Evolutionary conservation across 2,888 invertebrate species (phyloP).

Genomic region (Polymixis lichenea): DNA sequence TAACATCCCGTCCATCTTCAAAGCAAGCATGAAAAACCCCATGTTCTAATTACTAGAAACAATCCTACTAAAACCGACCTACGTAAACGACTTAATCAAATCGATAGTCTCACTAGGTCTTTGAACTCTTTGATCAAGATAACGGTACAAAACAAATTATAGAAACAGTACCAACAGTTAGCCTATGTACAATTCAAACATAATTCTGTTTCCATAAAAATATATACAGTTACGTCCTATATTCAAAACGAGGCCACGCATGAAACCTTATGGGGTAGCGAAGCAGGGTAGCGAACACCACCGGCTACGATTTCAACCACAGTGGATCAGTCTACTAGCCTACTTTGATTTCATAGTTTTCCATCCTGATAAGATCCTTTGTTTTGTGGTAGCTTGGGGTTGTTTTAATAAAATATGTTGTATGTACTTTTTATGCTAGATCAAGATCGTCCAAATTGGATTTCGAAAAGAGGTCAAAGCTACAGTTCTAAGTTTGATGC

Average conservation of each 20-base stretch:
- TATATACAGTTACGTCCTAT: constrained; percentile 17
- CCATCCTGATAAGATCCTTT: constrained; percentile 24
- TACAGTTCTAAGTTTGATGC: background rate
- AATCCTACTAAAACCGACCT: background rate
- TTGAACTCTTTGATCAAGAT: background rate
- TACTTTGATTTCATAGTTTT: constrained; percentile 39
- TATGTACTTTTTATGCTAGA: background rate
- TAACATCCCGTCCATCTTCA: background rate
- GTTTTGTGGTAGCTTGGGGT: constrained; percentile 4
- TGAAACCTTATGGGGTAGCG: constrained; percentile 25
- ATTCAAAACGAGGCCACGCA: constrained; percentile 27
- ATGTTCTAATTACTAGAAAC: too few species aligned
- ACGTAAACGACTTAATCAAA: background rate
- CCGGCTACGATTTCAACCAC: constrained; percentile 20
- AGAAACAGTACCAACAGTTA: background rate
- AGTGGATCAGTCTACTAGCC: constrained; percentile 14
- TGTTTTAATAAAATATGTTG: background rate
- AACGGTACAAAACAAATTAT: background rate
- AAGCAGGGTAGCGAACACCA: constrained; percentile 12
- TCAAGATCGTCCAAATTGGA: background rate
- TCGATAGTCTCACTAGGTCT: background rate
- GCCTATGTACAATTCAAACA: background rate
- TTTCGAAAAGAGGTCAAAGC: background rate
- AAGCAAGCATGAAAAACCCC: too few species aligned
- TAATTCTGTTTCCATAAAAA: background rate